phyloP scores from a whole-genome alignment of 2,113 vertebrate species.

The Takifugu flavidus region DNA sequence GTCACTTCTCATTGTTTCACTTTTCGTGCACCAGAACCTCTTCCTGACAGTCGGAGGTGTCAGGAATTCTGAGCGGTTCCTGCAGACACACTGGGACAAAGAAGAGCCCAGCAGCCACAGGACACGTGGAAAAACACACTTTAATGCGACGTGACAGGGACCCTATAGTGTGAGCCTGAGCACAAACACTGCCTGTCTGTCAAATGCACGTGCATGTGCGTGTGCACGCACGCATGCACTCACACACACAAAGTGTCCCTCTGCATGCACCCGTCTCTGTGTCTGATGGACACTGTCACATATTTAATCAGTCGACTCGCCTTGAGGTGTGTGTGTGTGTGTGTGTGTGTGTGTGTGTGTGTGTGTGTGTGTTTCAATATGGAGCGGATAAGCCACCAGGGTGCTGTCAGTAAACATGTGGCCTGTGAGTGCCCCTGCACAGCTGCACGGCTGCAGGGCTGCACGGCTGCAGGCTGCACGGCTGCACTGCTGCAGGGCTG shows the following conservation, averaged over 20 bases:
- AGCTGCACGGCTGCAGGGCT: constrained; percentile 14
- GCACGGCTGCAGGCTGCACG: too few relatives aligned
- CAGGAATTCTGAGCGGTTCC: constrained; percentile 33
- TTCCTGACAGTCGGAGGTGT: constrained; percentile 39
- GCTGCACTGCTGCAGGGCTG: too few relatives aligned
- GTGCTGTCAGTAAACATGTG: constrained; percentile 53
- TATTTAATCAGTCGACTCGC: constrained; percentile 52
- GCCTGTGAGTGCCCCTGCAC: constrained; percentile 33
- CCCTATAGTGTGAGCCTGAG: constrained; percentile 73
- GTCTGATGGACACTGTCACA: constrained; percentile 38
- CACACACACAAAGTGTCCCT: too few relatives aligned
- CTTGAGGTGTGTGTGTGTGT: constrained; percentile 24
- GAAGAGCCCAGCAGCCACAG: constrained; percentile 28
- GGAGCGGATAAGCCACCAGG: constrained; percentile 48
- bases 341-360: constrained; percentile 28
- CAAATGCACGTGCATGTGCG: constrained; percentile 29
- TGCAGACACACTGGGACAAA: constrained; percentile 15
- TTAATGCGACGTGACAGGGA: constrained; percentile 72
- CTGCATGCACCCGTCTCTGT: too few relatives aligned
- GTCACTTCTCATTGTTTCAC: not conserved
- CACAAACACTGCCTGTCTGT: constrained; percentile 55
- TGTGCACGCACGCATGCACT: not conserved
- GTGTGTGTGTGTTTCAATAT: constrained; percentile 39
- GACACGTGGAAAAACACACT: constrained; percentile 10
- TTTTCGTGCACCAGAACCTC: constrained; percentile 2